Conservation (phyloP, 2,888 invertebrate genomes). For the Leucophenga maculata region DNA sequence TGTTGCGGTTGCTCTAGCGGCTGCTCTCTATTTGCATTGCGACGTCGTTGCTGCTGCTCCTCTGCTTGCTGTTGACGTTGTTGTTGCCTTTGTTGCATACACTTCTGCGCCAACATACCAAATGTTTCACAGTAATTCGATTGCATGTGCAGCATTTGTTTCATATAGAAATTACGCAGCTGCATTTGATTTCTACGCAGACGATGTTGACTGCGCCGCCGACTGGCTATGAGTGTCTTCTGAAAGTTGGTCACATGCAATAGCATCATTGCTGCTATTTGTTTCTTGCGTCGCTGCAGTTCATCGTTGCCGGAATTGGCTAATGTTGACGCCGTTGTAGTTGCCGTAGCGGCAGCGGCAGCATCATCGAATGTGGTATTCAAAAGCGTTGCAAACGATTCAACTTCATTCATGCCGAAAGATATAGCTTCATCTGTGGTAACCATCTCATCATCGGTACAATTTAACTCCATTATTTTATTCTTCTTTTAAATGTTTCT, state of each 20-base stretch:
- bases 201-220: constrained; percentile 60
- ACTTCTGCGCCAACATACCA: constrained; percentile 45
- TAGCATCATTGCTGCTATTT: constrained; percentile 49
- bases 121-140: constrained; percentile 60
- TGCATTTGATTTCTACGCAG: constrained; percentile 51
- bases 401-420: constrained; percentile 41
- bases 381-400: constrained; percentile 36
- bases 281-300: constrained; percentile 34
- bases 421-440: constrained; percentile 36
- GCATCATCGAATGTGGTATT: neutral
- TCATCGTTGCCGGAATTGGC: neutral
- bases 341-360: too few species aligned
- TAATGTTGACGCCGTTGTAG: too few species aligned
- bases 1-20: too few species aligned
- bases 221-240: constrained; percentile 56
- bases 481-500: too few species aligned
- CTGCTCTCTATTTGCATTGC: neutral
- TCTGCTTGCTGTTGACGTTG: neutral
- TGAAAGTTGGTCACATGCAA: constrained; percentile 62
- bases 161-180: constrained; percentile 62
- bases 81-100: constrained; percentile 24
- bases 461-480: too few species aligned
- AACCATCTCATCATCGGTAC: constrained; percentile 39
- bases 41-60: neutral
- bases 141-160: constrained; percentile 63